Evolutionary conservation across 2,888 invertebrate genomes (phyloP), one percentile per base, ranked within the genome.

Genomic region (Flexamia atlantica): DNA sequence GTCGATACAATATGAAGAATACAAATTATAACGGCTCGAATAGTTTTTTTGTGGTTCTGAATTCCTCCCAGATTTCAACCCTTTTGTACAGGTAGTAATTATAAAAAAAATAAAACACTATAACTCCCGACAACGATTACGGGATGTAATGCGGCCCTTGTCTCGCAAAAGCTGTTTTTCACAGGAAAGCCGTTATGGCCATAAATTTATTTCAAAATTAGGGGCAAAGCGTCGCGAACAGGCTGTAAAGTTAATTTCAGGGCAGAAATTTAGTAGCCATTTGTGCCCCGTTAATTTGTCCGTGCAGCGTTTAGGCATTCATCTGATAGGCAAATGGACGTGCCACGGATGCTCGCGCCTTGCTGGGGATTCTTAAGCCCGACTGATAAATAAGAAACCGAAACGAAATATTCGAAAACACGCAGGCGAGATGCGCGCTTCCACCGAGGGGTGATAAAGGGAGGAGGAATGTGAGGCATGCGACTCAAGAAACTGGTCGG

Each of bases 171-270:
- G 76, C 28, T 42, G 76, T 70, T 70, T 68, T 68, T 68, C 68
- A 70, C 40, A 46, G 46, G 76, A 28, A 76, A 76, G 50, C 76
- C 79, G 57, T 79, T 79, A 79, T 36, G 20, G 79, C 23, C n/a
- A 57, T 79, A 79, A 79, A 79, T 79, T 76, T 76, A 79, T 57
- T 36, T 36, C 79, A 79, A 79, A 79, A 79, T 79, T 79, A 79
- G 46, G 76, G 50, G 79, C 57, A 79, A 79, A 79, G 79, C 79
- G 79, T 57, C 79, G 79, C 53, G 30, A 79, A 57, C 79, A 79
- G 79, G 79, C 57, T 57, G 32, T 79, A 79, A 79, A 79, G 79
- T 79, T 79, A 79, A 79, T 79, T 79, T 79, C 79, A 57, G 57
- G 57, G 57, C 79, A 79, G 76, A 79, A 53, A 79, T 79, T 79